Evolutionary conservation across 37 sponge, comb jelly and placozoan genomes (phyloP), one percentile per base, ranked within the genome.

Genomic region (Diacarnus erythraeanus): DNA sequence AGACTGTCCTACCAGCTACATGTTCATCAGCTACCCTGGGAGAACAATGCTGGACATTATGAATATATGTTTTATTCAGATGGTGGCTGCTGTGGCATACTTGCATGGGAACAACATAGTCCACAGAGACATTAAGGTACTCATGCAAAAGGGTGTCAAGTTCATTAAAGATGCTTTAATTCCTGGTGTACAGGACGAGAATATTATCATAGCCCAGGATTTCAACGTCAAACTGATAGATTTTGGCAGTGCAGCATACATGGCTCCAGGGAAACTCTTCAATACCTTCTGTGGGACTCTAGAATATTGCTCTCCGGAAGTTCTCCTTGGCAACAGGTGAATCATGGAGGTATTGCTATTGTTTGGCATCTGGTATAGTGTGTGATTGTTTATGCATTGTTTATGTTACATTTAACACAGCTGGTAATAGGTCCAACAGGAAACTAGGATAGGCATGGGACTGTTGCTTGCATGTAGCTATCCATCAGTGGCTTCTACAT

Each of bases 271-370:
- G 2, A 90, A 87, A 35, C 38, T 88, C 27, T 96, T 96, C 78
- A 79, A 76, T 57, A 96, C 97, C 2, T 96, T 96, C 77, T 96
- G 97, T 78, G 97, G 97, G 23, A 96, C 97, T 2, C 71, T 96
- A 63, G 97, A 96, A 60, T 96, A 94, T 84, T 96, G 97, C 64
- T 87, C 97, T 26, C 97, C 97, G 3, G 97, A 96, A 72, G 95
- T 96, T 15, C 65, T 96, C 42, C 92, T 96, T 2, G 97, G 97
- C 40, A 96, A 96, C 83, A 96, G 84, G 93, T 90, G 38, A 87
- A 66, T 29, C n/a, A n/a, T n/a, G n/a, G n/a, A n/a, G n/a, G n/a
- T n/a, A n/a, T n/a, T n/a, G n/a, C n/a, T n/a, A n/a, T n/a, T n/a
- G n/a, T n/a, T n/a, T n/a, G n/a, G n/a, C n/a, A n/a, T n/a, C n/a